Evolutionary conservation across 2,113 vertebrate genomes (phyloP), one percentile per base, ranked within the genome.

Genomic region (Gnathonemus longibarbis): DNA sequence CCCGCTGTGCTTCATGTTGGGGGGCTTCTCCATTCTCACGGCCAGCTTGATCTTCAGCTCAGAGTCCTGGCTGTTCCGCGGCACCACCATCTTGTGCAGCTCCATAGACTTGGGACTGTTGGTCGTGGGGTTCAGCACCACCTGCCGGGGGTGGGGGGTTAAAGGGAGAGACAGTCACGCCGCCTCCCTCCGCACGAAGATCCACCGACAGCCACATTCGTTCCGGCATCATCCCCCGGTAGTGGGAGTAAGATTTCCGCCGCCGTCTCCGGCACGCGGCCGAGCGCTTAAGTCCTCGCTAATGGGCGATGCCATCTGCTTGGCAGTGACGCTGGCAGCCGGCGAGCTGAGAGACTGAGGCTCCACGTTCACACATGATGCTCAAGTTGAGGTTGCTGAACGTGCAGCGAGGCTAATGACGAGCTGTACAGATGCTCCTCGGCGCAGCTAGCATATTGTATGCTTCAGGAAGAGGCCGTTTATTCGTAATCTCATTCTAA

Each of bases 1-100:
- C 98, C 98, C 98, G 91, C 98, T 97, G 92, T 99, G 98, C 91
- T 99, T 99, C 97, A 99, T 97, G 93, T 99, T 98, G 92, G 98
- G 96, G 7, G 98, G 98, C 89, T 99, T 99, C 96, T 99, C 98
- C 98, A 99, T 99, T 88, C 97, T 96, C 35, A 99, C 97, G 0
- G 97, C 98, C 93, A 99, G 94, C 91, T 98, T 99, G 93, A 99
- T 99, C 94, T 96, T 97, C 93, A 99, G 95, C 84, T 99, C 98
- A 0, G 92, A 94, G 90, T 99, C 98, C 91, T 98, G 98, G 91
- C 98, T 99, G 94, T 95, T 98, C 94, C 99, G 99, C n/a, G 98
- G 97, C 88, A 98, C 96, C 56, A 96, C 93, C 98, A 99, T 99
- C 93, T 96, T 97, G 93, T 99, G 98, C 46, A 98, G 94, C 85